Percentiles rank a stretch among this genome's conserved stretches.
These are phyloP conservation scores for Tigriopus japonicus DNA, from an alignment of 1,140 invertebrate genomes.

Conservation along the genomic window DNA sequence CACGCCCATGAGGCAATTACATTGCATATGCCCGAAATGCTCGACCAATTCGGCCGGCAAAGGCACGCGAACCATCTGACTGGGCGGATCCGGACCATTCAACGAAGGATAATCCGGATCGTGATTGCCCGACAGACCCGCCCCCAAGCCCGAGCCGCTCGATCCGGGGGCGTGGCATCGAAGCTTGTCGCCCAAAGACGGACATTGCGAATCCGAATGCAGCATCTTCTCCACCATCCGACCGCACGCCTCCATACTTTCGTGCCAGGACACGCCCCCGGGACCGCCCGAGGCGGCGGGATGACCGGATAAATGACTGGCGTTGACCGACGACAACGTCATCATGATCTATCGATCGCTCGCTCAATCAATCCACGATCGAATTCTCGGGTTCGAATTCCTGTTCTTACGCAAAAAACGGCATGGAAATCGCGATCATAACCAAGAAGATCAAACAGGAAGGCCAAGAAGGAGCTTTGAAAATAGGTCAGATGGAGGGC, in stretches of 20 bases:
- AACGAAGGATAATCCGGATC: slow-evolving; percentile 73
- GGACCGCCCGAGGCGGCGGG: too few species aligned
- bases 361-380: too few species aligned
- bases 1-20: slow-evolving; percentile 31
- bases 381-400: too few species aligned
- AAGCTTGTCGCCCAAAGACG: slow-evolving; percentile 38
- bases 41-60: slow-evolving; percentile 78
- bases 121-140: slow-evolving; percentile 64
- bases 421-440: too few species aligned
- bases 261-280: background rate
- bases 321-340: too few species aligned
- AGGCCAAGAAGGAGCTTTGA: too few species aligned
- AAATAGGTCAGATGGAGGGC: too few species aligned
- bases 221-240: slow-evolving; percentile 51
- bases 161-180: slow-evolving; percentile 19
- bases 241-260: slow-evolving; percentile 31
- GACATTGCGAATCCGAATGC: slow-evolving; percentile 43
- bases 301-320: too few species aligned
- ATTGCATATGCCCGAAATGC: slow-evolving; percentile 50
- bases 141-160: slow-evolving; percentile 18
- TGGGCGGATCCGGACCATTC: slow-evolving; percentile 44
- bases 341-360: too few species aligned
- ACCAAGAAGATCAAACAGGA: too few species aligned
- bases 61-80: slow-evolving; percentile 58
- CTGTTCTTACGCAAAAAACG: too few species aligned